These are phyloP conservation scores for Drosophila maculinotata DNA, from an alignment of 2,888 invertebrate genomes.

Conservation along the genomic window DNA sequence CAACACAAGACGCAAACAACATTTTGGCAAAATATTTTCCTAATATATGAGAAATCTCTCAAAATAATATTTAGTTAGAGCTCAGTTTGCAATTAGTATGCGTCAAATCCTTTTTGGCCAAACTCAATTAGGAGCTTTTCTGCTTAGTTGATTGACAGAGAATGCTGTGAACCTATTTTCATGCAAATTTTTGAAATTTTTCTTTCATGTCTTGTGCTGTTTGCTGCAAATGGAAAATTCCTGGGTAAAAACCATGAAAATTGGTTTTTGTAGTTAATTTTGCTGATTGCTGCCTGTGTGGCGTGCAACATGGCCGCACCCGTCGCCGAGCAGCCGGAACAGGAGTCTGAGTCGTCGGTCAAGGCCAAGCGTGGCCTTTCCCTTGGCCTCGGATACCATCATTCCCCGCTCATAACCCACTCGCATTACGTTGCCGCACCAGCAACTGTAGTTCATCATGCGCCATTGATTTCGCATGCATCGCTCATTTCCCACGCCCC, in stretches of 20 bases:
- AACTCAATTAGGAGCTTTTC: not conserved
- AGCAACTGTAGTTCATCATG: slow-evolving; percentile 75
- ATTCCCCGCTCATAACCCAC: slow-evolving; percentile 77
- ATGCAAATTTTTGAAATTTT: not conserved
- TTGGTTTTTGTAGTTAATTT: slow-evolving; percentile 56
- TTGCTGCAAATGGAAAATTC: slow-evolving; percentile 42
- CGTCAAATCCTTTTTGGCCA: not conserved
- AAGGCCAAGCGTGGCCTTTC: slow-evolving; percentile 81
- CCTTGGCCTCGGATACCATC: slow-evolving; percentile 81
- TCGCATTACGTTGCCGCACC: slow-evolving; percentile 78
- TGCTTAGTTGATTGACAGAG: not conserved
- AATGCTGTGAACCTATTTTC: not conserved
- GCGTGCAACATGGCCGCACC: slow-evolving; percentile 77
- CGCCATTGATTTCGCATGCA: slow-evolving; percentile 73
- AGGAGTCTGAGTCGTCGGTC: slow-evolving; percentile 55
- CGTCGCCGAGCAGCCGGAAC: slow-evolving; percentile 53
- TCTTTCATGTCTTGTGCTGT: slow-evolving; percentile 5
- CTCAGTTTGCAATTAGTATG: not conserved
- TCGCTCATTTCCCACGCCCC: slow-evolving; percentile 73
- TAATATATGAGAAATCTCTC: too few species aligned
- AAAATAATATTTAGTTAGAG: not conserved
- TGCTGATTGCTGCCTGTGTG: slow-evolving; percentile 63
- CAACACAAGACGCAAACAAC: too few species aligned
- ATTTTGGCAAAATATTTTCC: too few species aligned
- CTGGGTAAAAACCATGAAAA: slow-evolving; percentile 9